phyloP scores from a whole-genome alignment of 2,888 invertebrate species.

The Sesia bembeciformis region DNA sequence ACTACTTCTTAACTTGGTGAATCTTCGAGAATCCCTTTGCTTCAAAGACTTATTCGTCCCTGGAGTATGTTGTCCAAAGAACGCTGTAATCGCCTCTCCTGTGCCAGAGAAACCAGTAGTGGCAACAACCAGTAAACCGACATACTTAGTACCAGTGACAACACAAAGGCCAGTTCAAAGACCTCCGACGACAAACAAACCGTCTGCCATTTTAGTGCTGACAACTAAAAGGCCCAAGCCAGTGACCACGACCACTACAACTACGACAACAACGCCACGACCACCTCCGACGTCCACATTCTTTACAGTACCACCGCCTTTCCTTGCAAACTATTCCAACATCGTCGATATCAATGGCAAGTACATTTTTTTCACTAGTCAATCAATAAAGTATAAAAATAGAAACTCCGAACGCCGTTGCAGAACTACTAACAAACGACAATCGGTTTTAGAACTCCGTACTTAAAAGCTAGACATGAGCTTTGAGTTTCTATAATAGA shows the following conservation, averaged over 20 bases:
- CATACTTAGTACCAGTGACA: constrained; percentile 55
- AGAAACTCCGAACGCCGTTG: no score
- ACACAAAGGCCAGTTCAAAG: constrained; percentile 34
- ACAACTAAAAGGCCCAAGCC: constrained; percentile 42
- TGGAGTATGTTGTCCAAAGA: constrained; percentile 90
- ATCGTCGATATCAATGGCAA: constrained; percentile 71
- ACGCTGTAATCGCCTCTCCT: constrained; percentile 40
- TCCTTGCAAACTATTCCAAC: constrained; percentile 60
- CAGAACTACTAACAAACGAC: no score
- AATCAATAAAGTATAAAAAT: background rate
- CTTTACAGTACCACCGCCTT: constrained; percentile 54
- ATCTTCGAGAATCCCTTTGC: constrained; percentile 88
- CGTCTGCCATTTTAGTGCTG: constrained; percentile 15
- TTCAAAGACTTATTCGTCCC: constrained; percentile 94
- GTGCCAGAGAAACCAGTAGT: constrained; percentile 44
- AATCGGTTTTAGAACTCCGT: no score
- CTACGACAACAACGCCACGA: constrained; percentile 27
- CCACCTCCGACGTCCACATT: constrained; percentile 55
- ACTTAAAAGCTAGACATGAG: no score
- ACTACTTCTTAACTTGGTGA: constrained; percentile 84
- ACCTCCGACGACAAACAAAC: constrained; percentile 15
- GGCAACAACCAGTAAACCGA: constrained; percentile 52
- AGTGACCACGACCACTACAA: constrained; percentile 30
- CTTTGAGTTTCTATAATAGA: no score
- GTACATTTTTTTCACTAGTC: constrained; percentile 4